Percentiles rank a stretch among this genome's conserved stretches.
phyloP scores from a whole-genome alignment of 1,140 invertebrate genomes.

The Conopomorpha cramerella region DNA sequence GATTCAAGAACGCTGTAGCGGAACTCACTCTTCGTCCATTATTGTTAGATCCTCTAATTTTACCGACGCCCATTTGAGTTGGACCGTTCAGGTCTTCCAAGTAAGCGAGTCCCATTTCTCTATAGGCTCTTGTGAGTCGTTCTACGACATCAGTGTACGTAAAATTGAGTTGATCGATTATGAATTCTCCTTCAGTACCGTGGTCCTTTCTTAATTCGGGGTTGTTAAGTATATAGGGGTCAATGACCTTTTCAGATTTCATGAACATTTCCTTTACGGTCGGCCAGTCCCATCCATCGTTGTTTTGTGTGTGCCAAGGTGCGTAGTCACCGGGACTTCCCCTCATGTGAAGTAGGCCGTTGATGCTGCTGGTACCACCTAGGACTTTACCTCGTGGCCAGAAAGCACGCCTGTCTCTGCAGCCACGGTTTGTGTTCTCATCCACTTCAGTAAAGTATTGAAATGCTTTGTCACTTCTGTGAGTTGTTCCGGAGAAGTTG shows the following conservation, averaged over 20 bases:
- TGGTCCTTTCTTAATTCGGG: slow-evolving; percentile 26
- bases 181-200: slow-evolving; percentile 34
- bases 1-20: slow-evolving; percentile 65
- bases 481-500: slow-evolving; percentile 26
- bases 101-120: slow-evolving; percentile 35
- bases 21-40: slow-evolving; percentile 68
- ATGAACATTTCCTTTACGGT: slow-evolving; percentile 71
- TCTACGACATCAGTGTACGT: slow-evolving; percentile 26
- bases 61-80: slow-evolving; percentile 52
- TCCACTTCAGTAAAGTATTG: slow-evolving; percentile 40
- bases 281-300: slow-evolving; percentile 68
- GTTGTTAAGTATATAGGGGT: slow-evolving; percentile 28
- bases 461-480: slow-evolving; percentile 24
- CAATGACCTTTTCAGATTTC: too few species aligned
- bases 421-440: slow-evolving; percentile 24
- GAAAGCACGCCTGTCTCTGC: slow-evolving; percentile 35
- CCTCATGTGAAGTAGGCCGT: slow-evolving; percentile 67
- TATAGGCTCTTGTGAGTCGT: slow-evolving; percentile 39
- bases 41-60: slow-evolving; percentile 42
- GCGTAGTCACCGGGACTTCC: slow-evolving; percentile 71
- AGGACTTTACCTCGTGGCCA: slow-evolving; percentile 64
- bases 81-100: slow-evolving; percentile 50
- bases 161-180: slow-evolving; percentile 36
- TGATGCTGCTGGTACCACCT: slow-evolving; percentile 69
- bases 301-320: slow-evolving; percentile 61